Conservation (phyloP, 2,888 invertebrate genomes). For the Latheticus oryzae region DNA sequence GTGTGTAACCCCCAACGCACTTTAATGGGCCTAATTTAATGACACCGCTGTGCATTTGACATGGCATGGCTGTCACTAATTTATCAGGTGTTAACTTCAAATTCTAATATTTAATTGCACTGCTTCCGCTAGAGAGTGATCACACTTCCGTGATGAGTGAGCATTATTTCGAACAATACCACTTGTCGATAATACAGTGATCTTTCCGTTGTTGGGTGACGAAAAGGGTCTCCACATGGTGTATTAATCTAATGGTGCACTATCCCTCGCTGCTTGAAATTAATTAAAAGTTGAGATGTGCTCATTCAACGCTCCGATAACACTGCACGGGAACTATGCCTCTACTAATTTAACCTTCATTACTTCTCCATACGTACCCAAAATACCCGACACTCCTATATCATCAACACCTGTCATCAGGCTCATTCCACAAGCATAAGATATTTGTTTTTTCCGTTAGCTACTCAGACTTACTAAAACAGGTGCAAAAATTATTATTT, state of each 20-base stretch:
- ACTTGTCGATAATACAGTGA: conserved; percentile 60
- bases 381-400: conserved; percentile 4
- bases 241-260: conserved; percentile 61
- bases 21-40: conserved; percentile 53
- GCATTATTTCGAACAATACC: conserved; percentile 60
- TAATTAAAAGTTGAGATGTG: conserved; percentile 60
- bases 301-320: conserved; percentile 50
- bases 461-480: too few species aligned
- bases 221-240: conserved; percentile 59
- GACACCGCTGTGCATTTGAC: conserved; percentile 51
- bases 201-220: conserved; percentile 52
- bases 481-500: too few species aligned
- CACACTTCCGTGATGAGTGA: conserved; percentile 58
- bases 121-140: conserved; percentile 58
- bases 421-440: too few species aligned
- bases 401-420: conserved; percentile 13
- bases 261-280: conserved; percentile 58
- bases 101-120: conserved; percentile 60
- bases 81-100: conserved; percentile 63
- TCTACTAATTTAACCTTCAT: conserved; percentile 43
- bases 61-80: conserved; percentile 55
- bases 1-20: conserved; percentile 27
- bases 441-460: too few species aligned
- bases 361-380: conserved; percentile 20
- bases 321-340: conserved; percentile 48